Evolutionary conservation across 2,888 invertebrate genomes (phyloP).

Genomic region (Villa cingulata): DNA sequence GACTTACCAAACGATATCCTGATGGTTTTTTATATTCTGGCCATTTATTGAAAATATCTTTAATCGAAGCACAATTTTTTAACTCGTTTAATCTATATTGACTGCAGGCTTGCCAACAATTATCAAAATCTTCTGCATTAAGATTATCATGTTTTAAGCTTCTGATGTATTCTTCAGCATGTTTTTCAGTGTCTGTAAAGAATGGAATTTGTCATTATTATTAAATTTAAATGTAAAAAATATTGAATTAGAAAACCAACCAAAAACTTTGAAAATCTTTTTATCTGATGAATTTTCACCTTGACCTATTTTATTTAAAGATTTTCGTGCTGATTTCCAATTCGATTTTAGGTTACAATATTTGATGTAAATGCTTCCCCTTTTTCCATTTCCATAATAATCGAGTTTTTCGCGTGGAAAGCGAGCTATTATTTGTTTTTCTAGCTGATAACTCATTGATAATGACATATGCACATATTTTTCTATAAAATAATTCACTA

Average conservation of each 20-base stretch:
- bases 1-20: slow-evolving; percentile 1
- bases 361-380: slow-evolving; percentile 2
- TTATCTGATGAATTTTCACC: no score
- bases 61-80: background rate
- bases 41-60: background rate
- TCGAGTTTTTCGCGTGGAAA: background rate
- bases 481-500: no score
- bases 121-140: background rate
- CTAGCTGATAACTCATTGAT: background rate
- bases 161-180: background rate
- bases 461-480: background rate
- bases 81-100: background rate
- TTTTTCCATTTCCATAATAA: background rate
- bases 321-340: background rate
- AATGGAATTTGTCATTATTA: no score
- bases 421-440: slow-evolving; percentile 4
- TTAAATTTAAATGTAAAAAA: no score
- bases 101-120: background rate
- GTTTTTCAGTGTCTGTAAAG: background rate
- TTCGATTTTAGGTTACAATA: background rate
- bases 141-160: background rate
- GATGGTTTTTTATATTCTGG: background rate
- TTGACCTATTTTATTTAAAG: no score
- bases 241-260: no score
- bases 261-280: no score